A percentile compares a stretch with the other conserved stretches of the same genome.
Evolutionary conservation across 2,113 vertebrate genomes (phyloP).

Genomic region (Barnardius zonarius): DNA sequence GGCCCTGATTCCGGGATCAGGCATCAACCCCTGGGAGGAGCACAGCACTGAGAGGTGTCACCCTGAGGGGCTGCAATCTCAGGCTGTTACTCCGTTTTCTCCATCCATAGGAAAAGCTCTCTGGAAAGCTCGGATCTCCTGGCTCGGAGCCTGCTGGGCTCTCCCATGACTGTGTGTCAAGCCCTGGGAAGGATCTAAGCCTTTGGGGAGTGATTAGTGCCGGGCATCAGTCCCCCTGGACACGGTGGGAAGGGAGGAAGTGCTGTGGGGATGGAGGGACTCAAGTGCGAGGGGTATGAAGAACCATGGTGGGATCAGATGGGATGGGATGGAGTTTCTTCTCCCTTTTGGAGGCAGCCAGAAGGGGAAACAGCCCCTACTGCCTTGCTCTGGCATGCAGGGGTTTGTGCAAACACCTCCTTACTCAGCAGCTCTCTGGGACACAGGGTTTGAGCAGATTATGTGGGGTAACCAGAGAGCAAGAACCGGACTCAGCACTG

Average conservation of each 20-base stretch:
- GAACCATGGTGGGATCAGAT: background rate
- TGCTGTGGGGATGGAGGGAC: background rate
- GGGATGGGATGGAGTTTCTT: background rate
- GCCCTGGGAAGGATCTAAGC: background rate
- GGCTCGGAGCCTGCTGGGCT: background rate
- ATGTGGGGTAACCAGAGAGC: background rate
- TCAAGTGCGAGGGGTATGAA: background rate
- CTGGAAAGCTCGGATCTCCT: background rate
- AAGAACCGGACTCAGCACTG: background rate
- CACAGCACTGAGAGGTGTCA: background rate
- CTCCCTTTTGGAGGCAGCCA: background rate
- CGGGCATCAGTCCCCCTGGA: background rate
- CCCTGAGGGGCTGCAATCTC: background rate
- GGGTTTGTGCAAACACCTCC: background rate
- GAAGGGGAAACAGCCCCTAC: background rate
- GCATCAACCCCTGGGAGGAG: background rate
- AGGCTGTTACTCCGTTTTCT: background rate
- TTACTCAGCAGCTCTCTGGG: background rate
- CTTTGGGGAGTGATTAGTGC: background rate
- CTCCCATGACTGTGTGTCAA: background rate
- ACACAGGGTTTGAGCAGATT: background rate
- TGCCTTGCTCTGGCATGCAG: background rate
- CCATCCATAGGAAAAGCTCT: background rate
- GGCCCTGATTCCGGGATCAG: background rate
- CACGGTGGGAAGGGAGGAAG: background rate